Percentiles rank a stretch among this genome's conserved stretches.
phyloP scores from a whole-genome alignment of 2,888 invertebrate genomes.

The Biston betularia region DNA sequence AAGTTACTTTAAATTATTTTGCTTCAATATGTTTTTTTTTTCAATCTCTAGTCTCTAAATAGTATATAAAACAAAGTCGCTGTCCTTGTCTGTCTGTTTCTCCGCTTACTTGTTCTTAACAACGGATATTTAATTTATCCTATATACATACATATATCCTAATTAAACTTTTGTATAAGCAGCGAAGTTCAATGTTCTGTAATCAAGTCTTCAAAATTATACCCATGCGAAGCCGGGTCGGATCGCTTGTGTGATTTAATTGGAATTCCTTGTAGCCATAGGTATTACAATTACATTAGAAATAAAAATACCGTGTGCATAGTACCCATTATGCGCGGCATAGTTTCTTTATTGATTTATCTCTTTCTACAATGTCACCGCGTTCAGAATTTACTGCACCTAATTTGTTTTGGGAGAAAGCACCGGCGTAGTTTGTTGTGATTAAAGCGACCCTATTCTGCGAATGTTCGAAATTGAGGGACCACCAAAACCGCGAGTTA shows the following conservation, averaged over 20 bases:
- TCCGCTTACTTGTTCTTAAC: too few species aligned
- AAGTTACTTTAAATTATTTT: too few species aligned
- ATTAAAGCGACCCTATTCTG: conserved; percentile 42
- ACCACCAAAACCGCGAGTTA: conserved; percentile 44
- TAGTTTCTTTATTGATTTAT: conserved; percentile 74
- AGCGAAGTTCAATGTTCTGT: too few species aligned
- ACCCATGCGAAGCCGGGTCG: too few species aligned
- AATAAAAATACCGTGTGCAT: conserved; percentile 57
- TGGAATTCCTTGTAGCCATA: conserved; percentile 68
- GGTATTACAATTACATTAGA: conserved; percentile 69
- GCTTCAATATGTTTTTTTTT: too few species aligned
- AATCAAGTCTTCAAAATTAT: too few species aligned
- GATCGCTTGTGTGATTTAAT: conserved; percentile 62
- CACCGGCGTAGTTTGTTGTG: conserved; percentile 41
- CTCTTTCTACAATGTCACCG: conserved; percentile 52
- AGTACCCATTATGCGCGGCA: conserved; percentile 64
- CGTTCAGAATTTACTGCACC: conserved; percentile 54
- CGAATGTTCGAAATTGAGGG: conserved; percentile 41
- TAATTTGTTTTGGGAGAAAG: conserved; percentile 46
- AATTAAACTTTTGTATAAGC: too few species aligned
- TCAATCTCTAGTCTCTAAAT: too few species aligned
- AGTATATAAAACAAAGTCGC: too few species aligned
- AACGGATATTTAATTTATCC: too few species aligned
- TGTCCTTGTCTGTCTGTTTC: too few species aligned
- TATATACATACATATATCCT: too few species aligned